Evolutionary conservation across 2,113 vertebrate genomes (phyloP).

Genomic region (Xenus cinereus): DNA sequence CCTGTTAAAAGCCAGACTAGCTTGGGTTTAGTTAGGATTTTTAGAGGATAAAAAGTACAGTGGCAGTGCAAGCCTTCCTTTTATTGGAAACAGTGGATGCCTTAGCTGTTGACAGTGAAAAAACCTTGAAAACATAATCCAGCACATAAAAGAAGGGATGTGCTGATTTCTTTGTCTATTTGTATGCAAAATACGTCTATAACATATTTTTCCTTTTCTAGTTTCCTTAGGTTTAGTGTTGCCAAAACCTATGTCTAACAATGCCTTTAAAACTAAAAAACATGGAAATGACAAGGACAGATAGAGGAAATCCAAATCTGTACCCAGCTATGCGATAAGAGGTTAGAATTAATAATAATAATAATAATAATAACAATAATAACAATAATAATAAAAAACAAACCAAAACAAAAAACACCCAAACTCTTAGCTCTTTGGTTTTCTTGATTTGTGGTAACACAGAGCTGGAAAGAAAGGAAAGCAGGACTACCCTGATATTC

Average conservation of each 20-base stretch:
- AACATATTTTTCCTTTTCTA: not conserved
- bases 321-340: not conserved
- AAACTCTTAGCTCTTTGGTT: not conserved
- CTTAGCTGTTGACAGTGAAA: not conserved
- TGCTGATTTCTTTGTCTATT: not conserved
- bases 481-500: not conserved
- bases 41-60: not conserved
- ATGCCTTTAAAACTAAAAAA: not conserved
- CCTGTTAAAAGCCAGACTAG: not conserved
- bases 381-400: not conserved
- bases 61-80: not conserved
- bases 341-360: not conserved
- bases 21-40: not conserved
- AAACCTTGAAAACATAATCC: not conserved
- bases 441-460: not conserved
- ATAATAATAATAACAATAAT: not conserved
- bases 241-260: not conserved
- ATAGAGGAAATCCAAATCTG: not conserved
- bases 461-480: not conserved
- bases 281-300: not conserved
- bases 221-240: not conserved
- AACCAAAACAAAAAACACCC: no score
- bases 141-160: not conserved
- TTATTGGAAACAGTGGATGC: not conserved
- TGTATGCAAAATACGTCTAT: not conserved